Evolutionary conservation across 1,140 invertebrate species (phyloP).

Genomic region (Microplitis demolitor): DNA sequence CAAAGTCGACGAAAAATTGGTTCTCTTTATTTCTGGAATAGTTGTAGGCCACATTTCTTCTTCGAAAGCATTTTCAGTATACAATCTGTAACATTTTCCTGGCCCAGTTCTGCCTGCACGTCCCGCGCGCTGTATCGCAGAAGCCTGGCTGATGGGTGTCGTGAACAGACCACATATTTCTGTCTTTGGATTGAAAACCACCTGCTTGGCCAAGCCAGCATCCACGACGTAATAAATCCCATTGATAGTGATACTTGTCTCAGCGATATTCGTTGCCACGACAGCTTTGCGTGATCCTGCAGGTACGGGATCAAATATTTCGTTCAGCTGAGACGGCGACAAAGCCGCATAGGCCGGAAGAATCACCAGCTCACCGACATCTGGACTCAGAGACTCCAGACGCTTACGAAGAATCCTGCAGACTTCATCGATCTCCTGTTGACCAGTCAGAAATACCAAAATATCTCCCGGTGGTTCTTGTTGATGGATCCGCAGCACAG

Average conservation of each 20-base stretch:
- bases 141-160: slow-evolving; percentile 96
- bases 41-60: no score
- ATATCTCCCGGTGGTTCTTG: slow-evolving; percentile 96
- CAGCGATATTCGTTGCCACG: slow-evolving; percentile 99
- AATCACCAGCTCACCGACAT: slow-evolving; percentile 97
- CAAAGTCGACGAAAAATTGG: no score
- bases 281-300: slow-evolving; percentile 97
- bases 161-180: slow-evolving; percentile 99
- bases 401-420: slow-evolving; percentile 98
- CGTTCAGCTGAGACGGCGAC: slow-evolving; percentile 72
- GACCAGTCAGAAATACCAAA: slow-evolving; percentile 93
- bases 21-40: no score
- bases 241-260: slow-evolving; percentile 98
- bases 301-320: slow-evolving; percentile 74
- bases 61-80: no score
- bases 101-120: slow-evolving; percentile 96
- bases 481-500: slow-evolving; percentile 99
- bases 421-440: slow-evolving; percentile 99
- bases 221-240: slow-evolving; percentile 99
- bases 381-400: slow-evolving; percentile 96
- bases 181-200: slow-evolving; percentile 99
- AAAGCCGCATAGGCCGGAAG: slow-evolving; percentile 95
- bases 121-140: slow-evolving; percentile 96
- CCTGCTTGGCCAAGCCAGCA: slow-evolving; percentile 99
- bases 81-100: slow-evolving; percentile 79